Base-by-base conservation (phyloP, 2,888 invertebrate species). In the Leucoptera coffeella region DNA sequence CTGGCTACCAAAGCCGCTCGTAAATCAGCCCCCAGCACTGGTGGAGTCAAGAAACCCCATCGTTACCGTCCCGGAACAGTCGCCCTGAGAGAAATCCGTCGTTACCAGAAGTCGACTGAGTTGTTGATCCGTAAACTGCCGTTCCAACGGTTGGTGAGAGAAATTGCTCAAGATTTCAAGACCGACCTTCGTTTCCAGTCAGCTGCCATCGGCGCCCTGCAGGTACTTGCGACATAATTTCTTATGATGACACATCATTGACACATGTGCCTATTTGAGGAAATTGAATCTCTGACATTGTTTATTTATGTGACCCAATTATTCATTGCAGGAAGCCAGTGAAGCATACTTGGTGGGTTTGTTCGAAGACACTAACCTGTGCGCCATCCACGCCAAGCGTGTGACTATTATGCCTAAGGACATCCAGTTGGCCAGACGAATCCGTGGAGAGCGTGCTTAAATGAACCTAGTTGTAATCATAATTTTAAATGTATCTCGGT, bases 361-460 rank as follows among this genome's bases (percentile, higher is more conserved):
- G 31, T 95, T 96, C 65, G 95, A 95, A 77, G 95, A 95, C 74
- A 95, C 95, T 40, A 95, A 95, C 72, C 78, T 95, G 78, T 94
- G 93, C 74, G 94, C 94, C 39, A 94, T 95, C 57, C 95, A 95
- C 52, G 94, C 94, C 44, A 94, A 94, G 71, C 84, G 94, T 47
- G 94, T 95, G 30, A 95, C 94, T 38, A 95, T 95, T 69, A 95
- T 94, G 93, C 94, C 94, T 44, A 95, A 94, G 73, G 94, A 95
- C 59, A 94, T 95, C 50, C 93, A 94, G 67, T 77, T 95, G 60
- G 94, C 94, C 33, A 83, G 93, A 57, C 84, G 94, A 77, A 95
- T 95, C 72, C 87, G 94, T 54, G 94, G 94, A 41, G 93, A 94
- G 74, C 84, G 93, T 67, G 89, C 89, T 77, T 91, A 89, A 85